Conservation (phyloP, 2,888 invertebrate genomes). For the Nymphalis polychloros region DNA sequence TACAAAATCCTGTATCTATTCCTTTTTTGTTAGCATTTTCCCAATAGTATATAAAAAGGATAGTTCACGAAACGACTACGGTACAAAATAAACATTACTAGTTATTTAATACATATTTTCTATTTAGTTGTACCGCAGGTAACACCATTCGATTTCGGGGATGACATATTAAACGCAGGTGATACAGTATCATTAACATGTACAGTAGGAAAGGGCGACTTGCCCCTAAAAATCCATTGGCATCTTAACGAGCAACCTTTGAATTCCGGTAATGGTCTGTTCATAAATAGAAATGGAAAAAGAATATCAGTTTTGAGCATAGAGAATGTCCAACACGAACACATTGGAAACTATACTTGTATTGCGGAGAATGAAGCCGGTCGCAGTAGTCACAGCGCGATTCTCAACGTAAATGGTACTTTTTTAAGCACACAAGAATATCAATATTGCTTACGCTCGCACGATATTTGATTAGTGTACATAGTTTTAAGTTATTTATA, state of each 20-base stretch:
- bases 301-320: slow-evolving; percentile 86
- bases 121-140: slow-evolving; percentile 89
- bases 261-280: slow-evolving; percentile 80
- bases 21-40: slow-evolving; percentile 16
- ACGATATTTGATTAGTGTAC: slow-evolving; percentile 46
- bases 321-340: slow-evolving; percentile 81
- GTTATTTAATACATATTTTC: slow-evolving; percentile 23
- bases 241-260: slow-evolving; percentile 82
- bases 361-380: slow-evolving; percentile 85
- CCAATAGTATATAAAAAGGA: slow-evolving; percentile 2
- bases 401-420: slow-evolving; percentile 86
- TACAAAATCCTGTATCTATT: slow-evolving; percentile 18
- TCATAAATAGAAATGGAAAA: slow-evolving; percentile 83
- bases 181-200: slow-evolving; percentile 87
- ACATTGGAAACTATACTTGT: slow-evolving; percentile 85
- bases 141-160: slow-evolving; percentile 89
- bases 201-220: slow-evolving; percentile 87
- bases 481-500: slow-evolving; percentile 39
- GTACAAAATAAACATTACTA: background rate
- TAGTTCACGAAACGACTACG: background rate
- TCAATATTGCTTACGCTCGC: slow-evolving; percentile 54
- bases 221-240: slow-evolving; percentile 87
- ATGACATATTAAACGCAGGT: slow-evolving; percentile 86
- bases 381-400: slow-evolving; percentile 82
- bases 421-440: slow-evolving; percentile 20